Conservation (phyloP, 2,113 vertebrate genomes). For the Coturnix japonica region DNA sequence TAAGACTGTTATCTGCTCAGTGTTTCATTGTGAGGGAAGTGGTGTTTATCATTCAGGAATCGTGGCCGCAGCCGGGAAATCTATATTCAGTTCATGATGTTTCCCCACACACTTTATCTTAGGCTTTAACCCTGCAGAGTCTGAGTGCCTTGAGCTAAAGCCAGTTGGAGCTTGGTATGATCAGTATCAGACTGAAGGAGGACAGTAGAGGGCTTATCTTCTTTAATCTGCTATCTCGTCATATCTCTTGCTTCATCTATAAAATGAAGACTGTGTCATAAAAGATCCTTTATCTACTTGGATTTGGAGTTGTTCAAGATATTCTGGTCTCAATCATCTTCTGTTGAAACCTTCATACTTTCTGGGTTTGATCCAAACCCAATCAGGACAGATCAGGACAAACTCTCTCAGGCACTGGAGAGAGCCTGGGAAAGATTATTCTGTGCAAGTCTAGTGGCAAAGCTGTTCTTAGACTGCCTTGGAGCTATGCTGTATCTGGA, state of each 20-base stretch:
- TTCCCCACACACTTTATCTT: not conserved
- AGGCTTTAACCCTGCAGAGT: not conserved
- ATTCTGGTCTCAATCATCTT: not conserved
- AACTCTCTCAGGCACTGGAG: not conserved
- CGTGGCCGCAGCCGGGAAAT: not conserved
- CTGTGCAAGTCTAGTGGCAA: not conserved
- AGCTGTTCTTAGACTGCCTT: not conserved
- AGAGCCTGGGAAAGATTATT: not conserved
- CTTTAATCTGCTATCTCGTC: constrained; percentile 26
- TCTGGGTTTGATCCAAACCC: not conserved
- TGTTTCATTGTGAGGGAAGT: not conserved
- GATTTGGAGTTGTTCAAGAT: not conserved
- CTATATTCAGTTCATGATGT: not conserved
- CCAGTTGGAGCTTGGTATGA: not conserved
- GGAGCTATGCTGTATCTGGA: not conserved
- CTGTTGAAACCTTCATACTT: not conserved
- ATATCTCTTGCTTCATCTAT: constrained; percentile 32
- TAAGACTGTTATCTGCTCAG: not conserved
- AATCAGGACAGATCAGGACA: not conserved
- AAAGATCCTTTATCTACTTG: constrained; percentile 8
- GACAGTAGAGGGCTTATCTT: not conserved
- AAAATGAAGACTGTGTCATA: not conserved
- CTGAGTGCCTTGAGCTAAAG: not conserved
- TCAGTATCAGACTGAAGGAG: not conserved
- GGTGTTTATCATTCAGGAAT: not conserved